Evolutionary conservation across 2,113 vertebrate species (phyloP).

Genomic region (Noturus placidus): DNA sequence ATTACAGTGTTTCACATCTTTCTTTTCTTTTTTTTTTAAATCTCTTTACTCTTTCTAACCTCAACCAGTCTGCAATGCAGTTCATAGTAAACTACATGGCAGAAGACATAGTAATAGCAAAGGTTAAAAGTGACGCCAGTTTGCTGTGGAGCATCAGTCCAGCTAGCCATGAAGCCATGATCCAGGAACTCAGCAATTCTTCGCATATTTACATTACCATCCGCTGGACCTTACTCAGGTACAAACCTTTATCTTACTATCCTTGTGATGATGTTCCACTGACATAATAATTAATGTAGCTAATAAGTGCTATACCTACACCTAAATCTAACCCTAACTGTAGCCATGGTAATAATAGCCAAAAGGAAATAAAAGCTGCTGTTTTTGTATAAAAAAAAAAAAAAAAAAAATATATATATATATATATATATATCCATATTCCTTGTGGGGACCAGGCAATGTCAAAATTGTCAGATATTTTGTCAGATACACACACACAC

Average conservation of each 20-base stretch:
- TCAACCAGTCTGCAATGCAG: constrained; percentile 62
- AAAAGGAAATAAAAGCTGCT: not conserved
- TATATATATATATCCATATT: too few species aligned
- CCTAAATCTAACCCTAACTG: not conserved
- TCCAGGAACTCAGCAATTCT: constrained; percentile 65
- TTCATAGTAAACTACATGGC: constrained; percentile 68
- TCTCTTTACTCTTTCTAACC: not conserved
- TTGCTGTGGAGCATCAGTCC: constrained; percentile 73
- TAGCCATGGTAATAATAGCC: not conserved
- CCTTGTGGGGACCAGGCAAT: not conserved
- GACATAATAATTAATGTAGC: not conserved
- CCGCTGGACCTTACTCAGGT: constrained; percentile 65
- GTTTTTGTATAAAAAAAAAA: not conserved
- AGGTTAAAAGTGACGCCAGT: constrained; percentile 75
- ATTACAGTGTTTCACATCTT: not conserved
- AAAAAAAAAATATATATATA: too few species aligned
- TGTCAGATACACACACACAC: constrained; percentile 11
- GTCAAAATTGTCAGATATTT: not conserved
- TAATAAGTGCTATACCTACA: not conserved
- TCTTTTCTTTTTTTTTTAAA: too few species aligned
- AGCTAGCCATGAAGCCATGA: constrained; percentile 60
- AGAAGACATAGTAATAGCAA: constrained; percentile 63
- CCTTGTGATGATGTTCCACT: not conserved
- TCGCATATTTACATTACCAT: constrained; percentile 66
- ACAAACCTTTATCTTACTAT: not conserved